Evolutionary conservation across 2,888 invertebrate genomes (phyloP).

Genomic region (Adela reaumurella): DNA sequence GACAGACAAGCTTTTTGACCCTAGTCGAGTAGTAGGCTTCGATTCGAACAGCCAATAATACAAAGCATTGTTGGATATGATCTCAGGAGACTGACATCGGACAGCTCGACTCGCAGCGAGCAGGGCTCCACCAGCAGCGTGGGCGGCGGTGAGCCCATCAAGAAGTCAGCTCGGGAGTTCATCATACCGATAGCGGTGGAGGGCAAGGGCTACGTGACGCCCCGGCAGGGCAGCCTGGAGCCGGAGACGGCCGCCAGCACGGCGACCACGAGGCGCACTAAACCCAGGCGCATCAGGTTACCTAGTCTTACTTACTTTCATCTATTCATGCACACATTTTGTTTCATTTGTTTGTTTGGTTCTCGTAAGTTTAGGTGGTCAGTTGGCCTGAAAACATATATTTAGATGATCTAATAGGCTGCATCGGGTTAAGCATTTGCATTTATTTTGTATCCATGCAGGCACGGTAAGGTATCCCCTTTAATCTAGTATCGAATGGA

Average conservation of each 20-base stretch:
- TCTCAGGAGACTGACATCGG: constrained; percentile 43
- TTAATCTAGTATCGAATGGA: no score
- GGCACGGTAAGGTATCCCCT: no score
- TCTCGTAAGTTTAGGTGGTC: no score
- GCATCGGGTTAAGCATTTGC: no score
- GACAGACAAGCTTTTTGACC: neutral
- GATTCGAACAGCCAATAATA: no score
- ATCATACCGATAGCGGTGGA: constrained; percentile 93
- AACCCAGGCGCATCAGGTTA: constrained; percentile 69
- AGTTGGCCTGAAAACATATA: no score
- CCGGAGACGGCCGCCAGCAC: constrained; percentile 61
- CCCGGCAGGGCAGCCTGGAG: constrained; percentile 69
- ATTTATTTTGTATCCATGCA: no score
- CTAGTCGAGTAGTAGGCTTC: no score
- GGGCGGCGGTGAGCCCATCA: constrained; percentile 63
- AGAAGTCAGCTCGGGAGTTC: constrained; percentile 85
- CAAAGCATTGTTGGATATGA: neutral
- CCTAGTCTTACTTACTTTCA: no score
- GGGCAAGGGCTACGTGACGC: constrained; percentile 82
- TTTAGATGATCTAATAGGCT: no score
- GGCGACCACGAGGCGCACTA: constrained; percentile 40
- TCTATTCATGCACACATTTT: no score
- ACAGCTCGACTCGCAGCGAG: constrained; percentile 62
- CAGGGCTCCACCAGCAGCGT: constrained; percentile 61
- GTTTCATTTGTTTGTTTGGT: no score